Conservation (phyloP, 1,140 invertebrate genomes). For the Psix sp. region DNA sequence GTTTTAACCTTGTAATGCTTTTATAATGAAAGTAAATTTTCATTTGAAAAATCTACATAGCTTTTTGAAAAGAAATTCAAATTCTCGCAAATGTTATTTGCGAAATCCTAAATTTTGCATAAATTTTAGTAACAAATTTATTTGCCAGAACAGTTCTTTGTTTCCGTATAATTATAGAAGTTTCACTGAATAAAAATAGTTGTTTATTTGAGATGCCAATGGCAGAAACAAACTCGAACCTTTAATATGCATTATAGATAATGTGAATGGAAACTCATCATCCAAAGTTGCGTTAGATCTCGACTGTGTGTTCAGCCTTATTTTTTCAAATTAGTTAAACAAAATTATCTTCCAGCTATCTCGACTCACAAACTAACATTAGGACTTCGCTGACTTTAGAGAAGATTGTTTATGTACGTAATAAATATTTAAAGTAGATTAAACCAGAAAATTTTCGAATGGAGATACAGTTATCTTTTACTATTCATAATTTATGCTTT, state of each 20-base stretch:
- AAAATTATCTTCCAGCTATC: constrained; percentile 6
- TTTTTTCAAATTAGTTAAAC: constrained; percentile 1
- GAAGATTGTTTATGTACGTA: constrained; percentile 8
- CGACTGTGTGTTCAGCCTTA: not conserved
- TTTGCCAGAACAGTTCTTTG: too few species aligned
- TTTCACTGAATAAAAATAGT: not conserved
- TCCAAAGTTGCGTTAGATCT: not conserved
- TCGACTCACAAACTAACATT: constrained; percentile 13
- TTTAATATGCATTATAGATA: constrained; percentile 2
- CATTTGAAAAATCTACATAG: too few species aligned
- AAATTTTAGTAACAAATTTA: too few species aligned
- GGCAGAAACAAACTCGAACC: not conserved
- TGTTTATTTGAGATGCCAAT: not conserved
- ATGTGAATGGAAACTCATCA: constrained; percentile 1
- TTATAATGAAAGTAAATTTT: too few species aligned
- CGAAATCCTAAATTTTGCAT: too few species aligned
- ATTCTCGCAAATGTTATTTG: too few species aligned
- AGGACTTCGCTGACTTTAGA: not conserved
- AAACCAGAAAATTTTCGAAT: constrained; percentile 18
- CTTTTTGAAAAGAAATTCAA: too few species aligned
- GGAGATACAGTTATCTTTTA: constrained; percentile 33
- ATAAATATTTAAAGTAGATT: constrained; percentile 37
- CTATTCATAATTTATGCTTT: constrained; percentile 31
- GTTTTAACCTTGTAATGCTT: too few species aligned
- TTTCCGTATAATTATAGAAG: too few species aligned